Conservation (phyloP, 2,113 vertebrate species). For the Leptocoma aspasia region DNA sequence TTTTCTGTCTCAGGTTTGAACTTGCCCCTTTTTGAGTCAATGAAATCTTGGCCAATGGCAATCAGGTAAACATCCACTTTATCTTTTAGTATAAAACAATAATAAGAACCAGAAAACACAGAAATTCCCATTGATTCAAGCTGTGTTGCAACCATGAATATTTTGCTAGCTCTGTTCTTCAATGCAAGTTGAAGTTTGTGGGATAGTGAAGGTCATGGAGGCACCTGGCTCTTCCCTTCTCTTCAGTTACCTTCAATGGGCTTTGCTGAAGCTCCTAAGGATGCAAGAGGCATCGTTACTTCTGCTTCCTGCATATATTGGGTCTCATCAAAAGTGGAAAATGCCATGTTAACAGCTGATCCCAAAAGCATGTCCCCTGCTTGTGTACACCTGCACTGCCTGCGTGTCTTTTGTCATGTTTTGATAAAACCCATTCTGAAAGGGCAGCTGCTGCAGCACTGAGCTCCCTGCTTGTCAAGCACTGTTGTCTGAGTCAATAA, state of each 20-base stretch:
- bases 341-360: neutral
- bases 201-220: neutral
- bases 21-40: neutral
- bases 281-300: neutral
- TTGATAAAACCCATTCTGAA: neutral
- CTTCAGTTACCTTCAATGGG: neutral
- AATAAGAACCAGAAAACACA: neutral
- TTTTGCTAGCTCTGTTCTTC: neutral
- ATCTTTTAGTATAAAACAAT: neutral
- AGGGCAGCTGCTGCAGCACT: neutral
- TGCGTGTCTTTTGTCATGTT: accelerated
- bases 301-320: neutral
- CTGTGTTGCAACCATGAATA: neutral
- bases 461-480: neutral
- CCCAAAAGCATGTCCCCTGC: neutral
- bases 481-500: neutral
- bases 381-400: neutral
- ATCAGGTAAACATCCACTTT: neutral
- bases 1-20: neutral
- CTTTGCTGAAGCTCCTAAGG: neutral
- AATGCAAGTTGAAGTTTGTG: neutral
- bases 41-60: neutral
- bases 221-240: neutral
- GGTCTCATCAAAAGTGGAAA: neutral
- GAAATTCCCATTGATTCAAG: neutral